These are phyloP conservation scores for Acrobasis consociella DNA, from an alignment of 2,888 invertebrate species.

Conservation along the genomic window DNA sequence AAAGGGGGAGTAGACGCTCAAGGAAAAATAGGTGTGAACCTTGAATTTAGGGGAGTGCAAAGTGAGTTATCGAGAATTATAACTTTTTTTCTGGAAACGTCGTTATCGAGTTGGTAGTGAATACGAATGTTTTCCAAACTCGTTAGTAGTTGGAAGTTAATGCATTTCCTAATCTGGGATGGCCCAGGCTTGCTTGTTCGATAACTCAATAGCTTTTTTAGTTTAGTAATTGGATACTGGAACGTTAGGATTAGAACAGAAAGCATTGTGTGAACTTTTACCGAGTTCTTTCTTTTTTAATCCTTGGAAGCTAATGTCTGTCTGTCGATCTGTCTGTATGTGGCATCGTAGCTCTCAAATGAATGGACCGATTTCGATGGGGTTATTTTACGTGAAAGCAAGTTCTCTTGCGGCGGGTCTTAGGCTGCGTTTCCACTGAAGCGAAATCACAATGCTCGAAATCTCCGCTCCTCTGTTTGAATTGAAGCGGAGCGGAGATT, in stretches of 20 bases:
- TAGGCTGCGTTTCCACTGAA: no score
- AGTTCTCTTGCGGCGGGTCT: no score
- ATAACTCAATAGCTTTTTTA: background rate
- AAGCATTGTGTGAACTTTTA: no score
- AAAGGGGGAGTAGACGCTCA: background rate
- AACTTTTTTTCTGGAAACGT: slow-evolving; percentile 14
- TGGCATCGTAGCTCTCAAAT: no score
- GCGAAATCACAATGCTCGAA: no score
- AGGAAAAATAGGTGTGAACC: background rate
- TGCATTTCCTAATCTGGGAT: background rate
- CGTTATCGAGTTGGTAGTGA: slow-evolving; percentile 16
- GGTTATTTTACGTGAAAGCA: no score
- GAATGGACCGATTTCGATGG: no score
- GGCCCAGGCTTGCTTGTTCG: background rate
- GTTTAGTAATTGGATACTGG: background rate
- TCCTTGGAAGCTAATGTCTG: no score
- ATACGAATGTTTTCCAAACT: slow-evolving; percentile 15
- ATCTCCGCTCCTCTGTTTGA: no score
- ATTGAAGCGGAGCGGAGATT: no score
- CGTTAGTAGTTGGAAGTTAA: slow-evolving; percentile 13
- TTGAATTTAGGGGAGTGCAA: slow-evolving; percentile 10
- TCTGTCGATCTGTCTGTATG: no score
- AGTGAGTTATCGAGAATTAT: slow-evolving; percentile 21
- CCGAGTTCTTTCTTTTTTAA: no score
- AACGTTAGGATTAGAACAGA: background rate